Conservation (phyloP, 2,113 vertebrate species). For the Ptilorrhoa leucosticta region DNA sequence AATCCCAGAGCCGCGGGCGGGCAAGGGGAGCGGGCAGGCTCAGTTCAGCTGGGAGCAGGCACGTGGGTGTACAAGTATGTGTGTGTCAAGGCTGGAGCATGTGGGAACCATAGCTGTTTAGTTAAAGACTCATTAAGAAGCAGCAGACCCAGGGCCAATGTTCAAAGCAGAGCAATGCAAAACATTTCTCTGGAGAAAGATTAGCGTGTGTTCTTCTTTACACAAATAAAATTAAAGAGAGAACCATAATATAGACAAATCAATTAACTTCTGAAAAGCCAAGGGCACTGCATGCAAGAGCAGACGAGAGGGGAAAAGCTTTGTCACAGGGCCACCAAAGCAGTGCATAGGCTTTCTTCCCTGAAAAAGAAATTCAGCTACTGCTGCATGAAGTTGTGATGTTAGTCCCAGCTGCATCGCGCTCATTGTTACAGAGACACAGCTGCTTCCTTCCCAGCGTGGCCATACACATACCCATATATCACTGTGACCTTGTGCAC, state of each 20-base stretch:
- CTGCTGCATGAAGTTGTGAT: not conserved
- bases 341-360: not conserved
- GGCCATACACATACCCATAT: not conserved
- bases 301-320: not conserved
- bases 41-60: not conserved
- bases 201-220: not conserved
- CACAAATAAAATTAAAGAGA: conserved; percentile 48
- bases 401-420: not conserved
- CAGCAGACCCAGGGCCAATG: not conserved
- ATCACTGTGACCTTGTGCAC: not conserved
- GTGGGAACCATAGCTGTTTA: not conserved
- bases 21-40: not conserved
- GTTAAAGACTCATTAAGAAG: conserved; percentile 26
- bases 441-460: not conserved
- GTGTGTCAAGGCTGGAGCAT: conserved; percentile 22
- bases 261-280: conserved; percentile 51
- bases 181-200: conserved; percentile 42
- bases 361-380: not conserved
- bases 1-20: not conserved
- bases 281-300: not conserved
- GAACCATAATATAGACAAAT: conserved; percentile 26
- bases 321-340: not conserved
- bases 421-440: fast-evolving
- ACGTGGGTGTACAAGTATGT: not conserved
- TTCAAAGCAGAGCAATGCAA: conserved; percentile 20